A percentile compares a stretch with the other conserved stretches of the same genome.
phyloP scores from a whole-genome alignment of 2,888 invertebrate species.

The Diarsia brunnea region DNA sequence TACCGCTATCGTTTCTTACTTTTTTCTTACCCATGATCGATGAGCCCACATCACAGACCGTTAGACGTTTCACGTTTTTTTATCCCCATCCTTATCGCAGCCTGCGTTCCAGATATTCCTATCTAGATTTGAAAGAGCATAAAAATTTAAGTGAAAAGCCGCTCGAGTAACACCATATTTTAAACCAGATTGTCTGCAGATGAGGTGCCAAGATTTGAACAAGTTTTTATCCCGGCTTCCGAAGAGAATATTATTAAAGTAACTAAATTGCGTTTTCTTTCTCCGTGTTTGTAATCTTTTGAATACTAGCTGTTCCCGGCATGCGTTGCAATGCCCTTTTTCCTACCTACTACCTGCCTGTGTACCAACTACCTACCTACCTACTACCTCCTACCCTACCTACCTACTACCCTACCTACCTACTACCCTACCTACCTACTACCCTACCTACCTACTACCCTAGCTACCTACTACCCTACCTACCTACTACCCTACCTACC shows the following conservation, averaged over 20 bases:
- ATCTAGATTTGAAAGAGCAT: conserved; percentile 71
- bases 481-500: too few species aligned
- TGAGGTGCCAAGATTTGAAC: conserved; percentile 59
- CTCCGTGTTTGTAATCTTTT: conserved; percentile 4
- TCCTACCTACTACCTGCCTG: too few species aligned
- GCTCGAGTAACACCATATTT: conserved; percentile 54
- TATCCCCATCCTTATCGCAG: conserved; percentile 67
- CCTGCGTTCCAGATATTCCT: conserved; percentile 56
- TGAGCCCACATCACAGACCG: conserved; percentile 66
- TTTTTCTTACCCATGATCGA: conserved; percentile 73
- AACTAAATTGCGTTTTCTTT: conserved; percentile 46
- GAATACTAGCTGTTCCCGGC: too few species aligned
- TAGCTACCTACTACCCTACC: too few species aligned
- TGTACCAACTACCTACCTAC: too few species aligned
- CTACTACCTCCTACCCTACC: too few species aligned
- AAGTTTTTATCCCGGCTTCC: conserved; percentile 41
- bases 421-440: too few species aligned
- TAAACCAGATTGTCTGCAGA: conserved; percentile 58
- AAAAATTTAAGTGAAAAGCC: conserved; percentile 63
- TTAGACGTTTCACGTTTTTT: conserved; percentile 69
- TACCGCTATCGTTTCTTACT: conserved; percentile 21
- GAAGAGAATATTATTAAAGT: conserved; percentile 27
- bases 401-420: too few species aligned
- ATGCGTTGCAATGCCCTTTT: too few species aligned
- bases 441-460: too few species aligned